Conservation (phyloP, 1,140 invertebrate genomes). For the Polypedilum vanderplanki region DNA sequence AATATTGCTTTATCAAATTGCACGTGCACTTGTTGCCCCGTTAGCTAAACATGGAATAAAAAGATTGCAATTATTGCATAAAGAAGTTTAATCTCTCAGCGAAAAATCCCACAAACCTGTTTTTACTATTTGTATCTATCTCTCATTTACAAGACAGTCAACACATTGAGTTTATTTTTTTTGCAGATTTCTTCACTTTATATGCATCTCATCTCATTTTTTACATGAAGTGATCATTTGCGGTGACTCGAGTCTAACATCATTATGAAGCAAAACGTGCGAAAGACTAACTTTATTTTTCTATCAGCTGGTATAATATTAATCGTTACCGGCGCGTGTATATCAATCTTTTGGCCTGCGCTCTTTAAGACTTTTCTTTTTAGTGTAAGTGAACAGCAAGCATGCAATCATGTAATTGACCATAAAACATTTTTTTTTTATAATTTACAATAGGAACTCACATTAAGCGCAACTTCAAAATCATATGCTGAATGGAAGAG, state of each 20-base stretch:
- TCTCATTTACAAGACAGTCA: not conserved
- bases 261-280: not conserved
- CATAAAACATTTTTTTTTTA: slow-evolving; percentile 28
- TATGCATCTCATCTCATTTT: not conserved
- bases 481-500: slow-evolving; percentile 62
- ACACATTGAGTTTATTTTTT: not conserved
- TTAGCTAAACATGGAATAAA: too few relatives aligned
- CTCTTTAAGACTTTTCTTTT: not conserved
- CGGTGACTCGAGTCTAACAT: not conserved
- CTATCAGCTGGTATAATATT: not conserved
- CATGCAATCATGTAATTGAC: not conserved
- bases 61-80: too few relatives aligned
- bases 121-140: too few relatives aligned
- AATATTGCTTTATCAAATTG: too few relatives aligned
- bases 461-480: slow-evolving; percentile 50
- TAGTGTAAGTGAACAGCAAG: not conserved
- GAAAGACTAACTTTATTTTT: not conserved
- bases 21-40: too few relatives aligned
- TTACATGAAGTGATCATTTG: not conserved
- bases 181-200: not conserved
- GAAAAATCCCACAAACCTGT: too few relatives aligned
- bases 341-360: not conserved
- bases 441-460: slow-evolving; percentile 52
- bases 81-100: too few relatives aligned
- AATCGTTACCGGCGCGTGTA: not conserved